Evolutionary conservation across 2,797 vertebrate species (phyloP), one percentile per base, ranked within the genome.

Genomic region (Crenuchus spilurus): DNA sequence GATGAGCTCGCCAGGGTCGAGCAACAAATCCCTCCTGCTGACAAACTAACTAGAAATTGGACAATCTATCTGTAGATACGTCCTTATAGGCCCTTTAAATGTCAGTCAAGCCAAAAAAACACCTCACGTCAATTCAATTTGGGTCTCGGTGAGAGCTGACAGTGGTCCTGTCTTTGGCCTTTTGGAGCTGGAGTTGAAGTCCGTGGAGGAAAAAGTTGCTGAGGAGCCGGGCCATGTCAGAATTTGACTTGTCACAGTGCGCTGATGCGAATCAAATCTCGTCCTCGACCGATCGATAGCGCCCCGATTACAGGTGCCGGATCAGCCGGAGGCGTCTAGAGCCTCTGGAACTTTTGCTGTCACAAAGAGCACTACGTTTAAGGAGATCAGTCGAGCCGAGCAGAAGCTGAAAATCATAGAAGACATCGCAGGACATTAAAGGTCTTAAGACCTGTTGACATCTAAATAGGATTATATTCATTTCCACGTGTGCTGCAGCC

Each of bases 11-110:
- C 13, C 58, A 26, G 35, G 60, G 22, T 39, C 42, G 44, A 18
- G 39, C 60, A 44, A 63, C 60, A 63, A 63, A 63, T 63, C 22
- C 24, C 14, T 44, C n/a, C 24, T 0, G 39, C 37, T 63, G 60
- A 63, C 60, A 63, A 63, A 63, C 37, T 28, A 44, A 63, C 39
- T 28, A 41, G 60, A 63, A 28, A 63, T 30, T 42, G 60, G 60
- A n/a, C 37, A 16, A 28, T 28, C 26, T 28, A 10, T 63, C 39
- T 63, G 33, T 16, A 39, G 24, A 28, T 11, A 30, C 24, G 1
- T 44, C 60, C 37, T 44, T 39, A 63, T 63, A 63, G 16, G 28
- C 60, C 39, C 5, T 26, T 30, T n/a, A 44, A 60, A 61, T 11
- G 10, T 60, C 57, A 37, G 31, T 20, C 57, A 13, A 9, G 16